Evolutionary conservation across 1,140 invertebrate species (phyloP), one percentile per base, ranked within the genome.

Genomic region (Neelides sp.): DNA sequence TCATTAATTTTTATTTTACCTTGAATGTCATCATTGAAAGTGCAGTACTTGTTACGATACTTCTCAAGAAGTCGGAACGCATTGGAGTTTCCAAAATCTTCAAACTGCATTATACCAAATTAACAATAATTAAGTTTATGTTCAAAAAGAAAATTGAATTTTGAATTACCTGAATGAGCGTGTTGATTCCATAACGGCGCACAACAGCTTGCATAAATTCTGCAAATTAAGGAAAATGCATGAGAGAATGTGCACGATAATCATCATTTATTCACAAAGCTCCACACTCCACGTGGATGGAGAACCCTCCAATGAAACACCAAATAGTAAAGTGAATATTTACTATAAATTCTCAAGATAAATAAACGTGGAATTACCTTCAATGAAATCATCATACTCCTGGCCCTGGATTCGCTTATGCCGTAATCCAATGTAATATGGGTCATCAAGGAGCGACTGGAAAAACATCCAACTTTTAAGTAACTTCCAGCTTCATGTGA

Each of bases 11-110:
- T 12, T 5, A 82, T 83, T 3, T 88, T 89, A 23, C 89, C 90
- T 67, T 97, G 91, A 63, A 96, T 93, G 64, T 96, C 91, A 63
- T 95, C 89, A 69, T 97, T 96, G 65, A 97, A 94, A 4, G 87
- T 92, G 65, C 90, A 94, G 63, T 90, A 94, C 17, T 70, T 64
- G 44, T 85, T 68, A 15, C 85, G 75, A 68, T 94, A 97, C 64
- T 83, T 87, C 50, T 78, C 79, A 46, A 95, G 70, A 27, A 94
- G 71, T 12, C 81, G 71, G 68, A 93, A 92, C 3, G 93, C 90
- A 69, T 93, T 94, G 0, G 78, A 69, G 58, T 93, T 91, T 4
- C 78, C 91, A 65, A 97, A 97, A 70, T 97, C 91, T 72, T 96
- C 91, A 70, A 94, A 95, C 69, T 96, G 83, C 32, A 80, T 72